These are phyloP conservation scores for Thaumatotibia leucotreta DNA, from an alignment of 1,140 invertebrate species.

Conservation along the genomic window DNA sequence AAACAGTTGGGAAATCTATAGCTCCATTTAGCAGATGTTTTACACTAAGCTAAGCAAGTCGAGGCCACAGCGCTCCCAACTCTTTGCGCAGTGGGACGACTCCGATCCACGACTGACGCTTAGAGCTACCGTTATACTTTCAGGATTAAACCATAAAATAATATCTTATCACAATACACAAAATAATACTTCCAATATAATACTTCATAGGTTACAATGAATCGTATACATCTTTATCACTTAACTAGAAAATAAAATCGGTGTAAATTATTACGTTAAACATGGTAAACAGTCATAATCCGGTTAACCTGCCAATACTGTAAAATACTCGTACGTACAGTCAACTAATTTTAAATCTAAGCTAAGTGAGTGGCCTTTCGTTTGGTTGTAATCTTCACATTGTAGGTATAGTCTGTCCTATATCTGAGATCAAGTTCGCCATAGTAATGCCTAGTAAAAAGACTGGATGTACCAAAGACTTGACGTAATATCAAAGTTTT, in stretches of 20 bases:
- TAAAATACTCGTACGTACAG: slow-evolving; percentile 48
- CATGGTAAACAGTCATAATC: slow-evolving; percentile 36
- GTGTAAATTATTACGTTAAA: slow-evolving; percentile 11
- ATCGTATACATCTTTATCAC: slow-evolving; percentile 61
- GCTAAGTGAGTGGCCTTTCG: too few relatives aligned
- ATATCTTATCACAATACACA: slow-evolving; percentile 71
- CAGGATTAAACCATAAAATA: slow-evolving; percentile 61
- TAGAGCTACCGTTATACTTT: slow-evolving; percentile 65
- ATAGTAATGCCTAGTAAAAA: too few relatives aligned
- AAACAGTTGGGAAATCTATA: neutral
- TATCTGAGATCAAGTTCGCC: too few relatives aligned
- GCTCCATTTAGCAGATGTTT: neutral
- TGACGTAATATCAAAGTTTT: too few relatives aligned
- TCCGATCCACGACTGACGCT: slow-evolving; percentile 47
- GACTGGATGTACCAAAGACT: too few relatives aligned
- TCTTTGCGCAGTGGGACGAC: neutral
- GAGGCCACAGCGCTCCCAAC: neutral
- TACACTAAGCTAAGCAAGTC: neutral
- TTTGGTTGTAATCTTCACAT: too few relatives aligned
- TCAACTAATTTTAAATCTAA: too few relatives aligned
- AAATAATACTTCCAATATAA: slow-evolving; percentile 74
- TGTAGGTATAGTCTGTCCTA: too few relatives aligned
- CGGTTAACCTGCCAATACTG: slow-evolving; percentile 33
- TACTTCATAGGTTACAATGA: slow-evolving; percentile 61
- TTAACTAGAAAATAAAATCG: slow-evolving; percentile 19